Percentiles rank a stretch among this genome's conserved stretches.
Conservation (phyloP, 2,888 invertebrate genomes). For the Sclerodermus sp. region DNA sequence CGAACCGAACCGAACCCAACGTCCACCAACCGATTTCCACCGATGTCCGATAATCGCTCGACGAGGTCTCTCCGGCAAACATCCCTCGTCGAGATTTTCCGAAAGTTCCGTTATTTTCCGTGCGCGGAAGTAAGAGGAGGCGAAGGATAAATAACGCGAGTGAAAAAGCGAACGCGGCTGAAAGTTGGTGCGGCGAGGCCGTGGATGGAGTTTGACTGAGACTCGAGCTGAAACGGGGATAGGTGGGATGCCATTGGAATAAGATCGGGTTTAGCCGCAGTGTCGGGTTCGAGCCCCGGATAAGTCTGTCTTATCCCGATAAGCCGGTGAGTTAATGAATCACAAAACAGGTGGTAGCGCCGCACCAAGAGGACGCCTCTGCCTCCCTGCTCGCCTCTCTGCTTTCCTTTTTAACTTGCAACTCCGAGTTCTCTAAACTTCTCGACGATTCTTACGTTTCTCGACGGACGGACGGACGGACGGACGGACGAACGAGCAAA, state of each 20-base stretch:
- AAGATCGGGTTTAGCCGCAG: conserved; percentile 57
- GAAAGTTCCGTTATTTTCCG: no score
- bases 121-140: neutral
- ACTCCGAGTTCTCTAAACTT: no score
- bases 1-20: no score
- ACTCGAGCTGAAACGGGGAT: conserved; percentile 33
- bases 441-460: no score
- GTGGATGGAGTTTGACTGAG: conserved; percentile 22
- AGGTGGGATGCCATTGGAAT: conserved; percentile 55
- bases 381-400: neutral
- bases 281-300: conserved; percentile 57
- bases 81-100: no score
- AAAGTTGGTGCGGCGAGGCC: neutral
- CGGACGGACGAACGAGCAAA: no score
- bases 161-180: neutral
- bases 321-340: conserved; percentile 59
- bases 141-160: neutral
- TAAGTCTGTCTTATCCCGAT: conserved; percentile 58
- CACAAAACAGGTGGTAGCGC: conserved; percentile 58
- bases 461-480: no score
- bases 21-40: no score
- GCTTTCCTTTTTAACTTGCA: neutral
- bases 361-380: conserved; percentile 35
- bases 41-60: no score
- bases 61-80: no score